Conservation (phyloP, 2,888 invertebrate species). For the Penaeus monodon region DNA sequence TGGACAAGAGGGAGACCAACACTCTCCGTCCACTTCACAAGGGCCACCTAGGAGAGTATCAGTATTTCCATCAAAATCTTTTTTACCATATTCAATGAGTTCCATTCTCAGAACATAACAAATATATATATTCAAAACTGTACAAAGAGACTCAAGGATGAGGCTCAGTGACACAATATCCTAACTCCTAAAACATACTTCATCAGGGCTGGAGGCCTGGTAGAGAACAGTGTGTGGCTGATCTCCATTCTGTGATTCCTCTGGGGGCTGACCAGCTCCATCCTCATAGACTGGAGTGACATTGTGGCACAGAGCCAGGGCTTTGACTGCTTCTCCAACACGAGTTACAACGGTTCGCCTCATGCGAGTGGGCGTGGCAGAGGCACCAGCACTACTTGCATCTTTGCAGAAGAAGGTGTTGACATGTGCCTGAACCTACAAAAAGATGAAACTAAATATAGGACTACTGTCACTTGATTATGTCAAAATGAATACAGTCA, state of each 20-base stretch:
- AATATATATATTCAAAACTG: too few species aligned
- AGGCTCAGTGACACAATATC: too few species aligned
- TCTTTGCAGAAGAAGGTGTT: slow-evolving; percentile 51
- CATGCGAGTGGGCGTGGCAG: slow-evolving; percentile 59
- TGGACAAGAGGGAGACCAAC: slow-evolving; percentile 77
- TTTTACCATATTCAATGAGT: too few species aligned
- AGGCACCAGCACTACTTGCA: slow-evolving; percentile 1
- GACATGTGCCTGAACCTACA: slow-evolving; percentile 49
- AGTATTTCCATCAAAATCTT: too few species aligned
- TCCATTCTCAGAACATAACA: too few species aligned
- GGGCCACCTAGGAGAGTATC: slow-evolving; percentile 70
- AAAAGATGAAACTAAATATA: neutral
- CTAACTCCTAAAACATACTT: slow-evolving; percentile 68
- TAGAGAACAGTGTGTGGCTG: slow-evolving; percentile 70
- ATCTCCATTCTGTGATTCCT: slow-evolving; percentile 30
- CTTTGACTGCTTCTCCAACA: slow-evolving; percentile 90
- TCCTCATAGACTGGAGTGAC: slow-evolving; percentile 95
- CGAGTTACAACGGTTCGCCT: slow-evolving; percentile 72
- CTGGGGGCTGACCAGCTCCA: slow-evolving; percentile 53
- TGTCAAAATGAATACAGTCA: neutral
- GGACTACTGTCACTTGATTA: neutral
- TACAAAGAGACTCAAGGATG: too few species aligned
- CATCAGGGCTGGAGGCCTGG: slow-evolving; percentile 83
- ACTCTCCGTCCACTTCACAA: slow-evolving; percentile 81
- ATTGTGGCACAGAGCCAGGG: slow-evolving; percentile 97